Evolutionary conservation across 2,113 vertebrate species (phyloP).

Genomic region (Clarias macrocephalus): DNA sequence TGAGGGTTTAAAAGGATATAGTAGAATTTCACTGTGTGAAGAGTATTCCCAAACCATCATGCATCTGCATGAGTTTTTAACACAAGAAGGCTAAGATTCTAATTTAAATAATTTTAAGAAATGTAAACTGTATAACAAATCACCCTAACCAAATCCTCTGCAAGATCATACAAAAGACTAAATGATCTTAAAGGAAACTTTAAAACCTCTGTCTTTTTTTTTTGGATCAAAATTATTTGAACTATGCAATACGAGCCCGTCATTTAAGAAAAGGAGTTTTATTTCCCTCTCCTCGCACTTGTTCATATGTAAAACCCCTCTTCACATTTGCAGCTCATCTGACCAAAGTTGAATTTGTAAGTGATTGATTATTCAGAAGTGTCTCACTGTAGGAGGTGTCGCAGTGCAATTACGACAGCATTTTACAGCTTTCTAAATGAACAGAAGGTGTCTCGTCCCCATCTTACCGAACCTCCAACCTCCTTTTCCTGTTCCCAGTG

Average conservation of each 20-base stretch:
- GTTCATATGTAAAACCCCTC: not conserved
- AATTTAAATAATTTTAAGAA: not conserved
- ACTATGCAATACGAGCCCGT: no score
- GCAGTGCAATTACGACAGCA: conserved; percentile 43
- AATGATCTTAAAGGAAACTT: not conserved
- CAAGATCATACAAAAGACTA: not conserved
- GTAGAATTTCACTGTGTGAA: not conserved
- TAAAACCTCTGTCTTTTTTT: not conserved
- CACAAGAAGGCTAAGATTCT: not conserved
- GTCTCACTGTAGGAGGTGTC: conserved; percentile 42
- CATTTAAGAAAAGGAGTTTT: not conserved
- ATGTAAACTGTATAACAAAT: fast-evolving
- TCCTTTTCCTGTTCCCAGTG: conserved; percentile 41
- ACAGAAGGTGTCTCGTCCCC: conserved; percentile 42
- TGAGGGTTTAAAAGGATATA: not conserved
- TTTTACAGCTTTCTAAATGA: conserved; percentile 49
- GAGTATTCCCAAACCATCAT: not conserved
- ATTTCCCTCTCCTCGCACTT: not conserved
- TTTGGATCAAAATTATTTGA: not conserved
- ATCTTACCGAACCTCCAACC: not conserved
- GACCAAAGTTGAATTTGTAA: not conserved
- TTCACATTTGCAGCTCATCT: not conserved
- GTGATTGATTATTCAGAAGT: conserved; percentile 16
- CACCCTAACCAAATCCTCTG: not conserved
- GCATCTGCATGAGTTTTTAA: not conserved